Evolutionary conservation across 1,140 invertebrate species (phyloP), one percentile per base, ranked within the genome.

Genomic region (Agrilus planipennis): DNA sequence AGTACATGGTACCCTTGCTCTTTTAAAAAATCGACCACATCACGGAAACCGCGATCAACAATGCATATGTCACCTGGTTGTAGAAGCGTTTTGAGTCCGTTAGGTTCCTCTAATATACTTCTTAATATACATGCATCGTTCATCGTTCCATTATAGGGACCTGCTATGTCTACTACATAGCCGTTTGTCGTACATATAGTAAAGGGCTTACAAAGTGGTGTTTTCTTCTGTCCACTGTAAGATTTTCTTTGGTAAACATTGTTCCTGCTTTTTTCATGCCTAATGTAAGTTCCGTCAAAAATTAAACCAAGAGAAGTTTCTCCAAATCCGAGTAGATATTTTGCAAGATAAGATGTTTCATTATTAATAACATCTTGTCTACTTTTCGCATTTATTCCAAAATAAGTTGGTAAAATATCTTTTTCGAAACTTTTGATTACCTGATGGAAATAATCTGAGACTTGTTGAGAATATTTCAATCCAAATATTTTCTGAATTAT

Each of bases 1-100:
- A 51, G 32, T 7, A 53, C 49, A 41, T 43, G 39, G 31, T 34
- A 39, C 12, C 48, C 45, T 42, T 32, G 21, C 11, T 44, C 19
- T 41, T 51, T 29, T 23, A 53, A 42, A 42, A 36, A n/a, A 32
- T 28, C 9, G 20, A 37, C 28, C 6, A 51, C 44, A 40, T 61
- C 55, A 20, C 54, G 42, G 41, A 61, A 55, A 17, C 58, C 57
- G 22, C 55, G 45, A 50, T 60, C 55, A 35, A 57, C 27, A 18
- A 57, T 30, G 46, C 52, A 48, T 18, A 46, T 45, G 38, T 55
- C 49, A 17, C 40, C 44, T 17, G 14, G 5, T 34, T 45, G 32
- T 10, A 52, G 20, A 3, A 50, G 27, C n/a, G 14, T 41, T 21
- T n/a, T 30, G 11, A 52, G 17, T 27, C 41, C 42, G n/a, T 25